phyloP scores from a whole-genome alignment of 2,888 invertebrate species.

The Lycophotia porphyrea region DNA sequence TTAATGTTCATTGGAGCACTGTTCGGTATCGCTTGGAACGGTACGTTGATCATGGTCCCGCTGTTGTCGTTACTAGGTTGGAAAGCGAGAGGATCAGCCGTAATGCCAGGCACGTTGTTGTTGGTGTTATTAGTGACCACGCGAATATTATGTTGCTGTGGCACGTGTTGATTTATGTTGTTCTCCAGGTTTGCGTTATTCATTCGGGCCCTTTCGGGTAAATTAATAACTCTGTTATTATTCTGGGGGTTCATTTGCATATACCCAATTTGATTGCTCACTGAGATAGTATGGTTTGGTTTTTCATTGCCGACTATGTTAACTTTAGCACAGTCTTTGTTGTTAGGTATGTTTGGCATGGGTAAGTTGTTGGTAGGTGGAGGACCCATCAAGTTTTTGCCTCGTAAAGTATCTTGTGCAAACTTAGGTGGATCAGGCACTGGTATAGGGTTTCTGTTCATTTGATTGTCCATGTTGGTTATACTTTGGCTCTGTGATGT shows the following conservation, averaged over 20 bases:
- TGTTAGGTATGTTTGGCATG: constrained; percentile 79
- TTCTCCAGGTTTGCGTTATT: constrained; percentile 81
- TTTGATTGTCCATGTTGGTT: constrained; percentile 80
- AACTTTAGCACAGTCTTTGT: constrained; percentile 84
- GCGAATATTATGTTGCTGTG: constrained; percentile 87
- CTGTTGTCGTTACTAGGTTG: constrained; percentile 85
- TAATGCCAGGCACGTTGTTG: constrained; percentile 79
- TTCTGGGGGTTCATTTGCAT: constrained; percentile 87
- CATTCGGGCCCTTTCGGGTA: constrained; percentile 85
- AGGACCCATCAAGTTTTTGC: constrained; percentile 86
- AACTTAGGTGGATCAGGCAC: constrained; percentile 84
- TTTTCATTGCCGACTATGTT: constrained; percentile 84
- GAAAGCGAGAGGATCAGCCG: constrained; percentile 81
- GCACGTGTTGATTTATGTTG: constrained; percentile 83
- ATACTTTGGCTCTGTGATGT: constrained; percentile 79
- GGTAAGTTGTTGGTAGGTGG: constrained; percentile 77
- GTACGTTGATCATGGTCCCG: constrained; percentile 88
- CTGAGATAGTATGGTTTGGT: constrained; percentile 84
- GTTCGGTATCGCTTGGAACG: constrained; percentile 88
- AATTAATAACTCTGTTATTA: constrained; percentile 86
- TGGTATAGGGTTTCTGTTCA: constrained; percentile 79
- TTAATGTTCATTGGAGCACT: constrained; percentile 89
- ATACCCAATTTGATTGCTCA: constrained; percentile 86
- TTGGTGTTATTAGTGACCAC: constrained; percentile 85
- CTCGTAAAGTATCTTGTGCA: constrained; percentile 81